Percentiles rank a stretch among this genome's conserved stretches.
phyloP scores from a whole-genome alignment of 2,888 invertebrate species.

The Athalia rosae region DNA sequence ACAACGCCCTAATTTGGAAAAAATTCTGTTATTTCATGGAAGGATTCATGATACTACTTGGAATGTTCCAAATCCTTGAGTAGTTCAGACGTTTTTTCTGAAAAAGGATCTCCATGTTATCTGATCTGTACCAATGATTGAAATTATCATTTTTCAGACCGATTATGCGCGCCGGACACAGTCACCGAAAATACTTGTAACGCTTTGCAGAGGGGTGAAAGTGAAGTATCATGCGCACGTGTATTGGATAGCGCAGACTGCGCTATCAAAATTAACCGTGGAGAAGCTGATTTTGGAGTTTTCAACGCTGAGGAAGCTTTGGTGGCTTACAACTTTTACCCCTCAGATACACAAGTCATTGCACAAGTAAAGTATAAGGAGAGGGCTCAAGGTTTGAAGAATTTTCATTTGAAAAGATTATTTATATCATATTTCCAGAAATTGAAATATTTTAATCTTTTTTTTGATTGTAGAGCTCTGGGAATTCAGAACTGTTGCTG shows the following conservation, averaged over 20 bases:
- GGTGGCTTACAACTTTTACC: constrained; percentile 71
- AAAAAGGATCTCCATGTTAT: neutral
- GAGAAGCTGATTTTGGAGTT: constrained; percentile 77
- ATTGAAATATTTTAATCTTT: constrained; percentile 35
- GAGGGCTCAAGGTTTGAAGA: constrained; percentile 66
- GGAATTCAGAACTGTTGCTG: constrained; percentile 78
- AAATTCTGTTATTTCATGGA: constrained; percentile 1
- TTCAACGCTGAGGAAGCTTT: constrained; percentile 80
- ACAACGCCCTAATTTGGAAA: constrained; percentile 34
- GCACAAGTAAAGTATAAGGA: constrained; percentile 62
- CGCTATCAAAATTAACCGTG: constrained; percentile 75
- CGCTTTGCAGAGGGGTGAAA: constrained; percentile 53
- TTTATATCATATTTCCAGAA: constrained; percentile 27
- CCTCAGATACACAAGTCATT: constrained; percentile 59
- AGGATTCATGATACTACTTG: neutral
- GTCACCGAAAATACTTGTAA: constrained; percentile 50
- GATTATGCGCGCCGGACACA: constrained; percentile 57
- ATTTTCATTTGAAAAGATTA: neutral
- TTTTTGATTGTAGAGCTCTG: constrained; percentile 71
- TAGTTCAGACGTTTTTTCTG: neutral
- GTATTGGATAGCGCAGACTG: constrained; percentile 77
- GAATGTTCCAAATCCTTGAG: neutral
- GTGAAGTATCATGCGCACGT: constrained; percentile 58
- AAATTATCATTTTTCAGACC: constrained; percentile 53
- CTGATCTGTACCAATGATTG: neutral